Conservation (phyloP, 2,797 vertebrate species). For the Onychomys torridus region DNA sequence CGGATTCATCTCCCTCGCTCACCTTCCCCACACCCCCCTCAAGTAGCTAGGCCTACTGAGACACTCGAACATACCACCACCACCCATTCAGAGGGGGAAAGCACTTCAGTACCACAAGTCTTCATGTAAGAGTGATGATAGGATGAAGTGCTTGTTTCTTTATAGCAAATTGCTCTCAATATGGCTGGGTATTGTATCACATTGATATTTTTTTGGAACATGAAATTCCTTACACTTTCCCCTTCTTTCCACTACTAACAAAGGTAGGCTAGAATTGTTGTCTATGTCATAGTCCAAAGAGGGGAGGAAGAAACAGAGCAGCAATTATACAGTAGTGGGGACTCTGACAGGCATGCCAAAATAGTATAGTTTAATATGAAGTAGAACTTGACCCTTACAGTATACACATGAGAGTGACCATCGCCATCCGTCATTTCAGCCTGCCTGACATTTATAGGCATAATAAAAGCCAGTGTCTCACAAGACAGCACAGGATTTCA, state of each 20-base stretch:
- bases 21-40: fast-evolving
- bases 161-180: not conserved
- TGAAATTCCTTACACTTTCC: not conserved
- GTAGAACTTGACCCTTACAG: not conserved
- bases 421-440: not conserved
- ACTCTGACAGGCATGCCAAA: not conserved
- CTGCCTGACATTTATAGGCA: not conserved
- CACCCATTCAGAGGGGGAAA: not conserved
- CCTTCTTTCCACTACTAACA: not conserved
- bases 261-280: not conserved
- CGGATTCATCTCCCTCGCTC: not conserved
- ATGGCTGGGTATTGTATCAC: not conserved
- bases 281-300: not conserved
- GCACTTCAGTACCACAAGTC: not conserved
- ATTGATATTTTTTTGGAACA: not conserved
- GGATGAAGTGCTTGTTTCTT: not conserved
- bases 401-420: not conserved
- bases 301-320: not conserved
- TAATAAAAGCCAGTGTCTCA: not conserved
- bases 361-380: not conserved
- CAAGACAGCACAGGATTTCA: not conserved
- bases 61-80: not conserved
- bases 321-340: not conserved
- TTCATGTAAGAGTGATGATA: not conserved
- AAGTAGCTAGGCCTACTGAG: not conserved